A percentile compares a stretch with the other conserved stretches of the same genome.
Evolutionary conservation across 35 echinoderm and acorn worm species (phyloP).

Genomic region (Ophiothrix spiculata): DNA sequence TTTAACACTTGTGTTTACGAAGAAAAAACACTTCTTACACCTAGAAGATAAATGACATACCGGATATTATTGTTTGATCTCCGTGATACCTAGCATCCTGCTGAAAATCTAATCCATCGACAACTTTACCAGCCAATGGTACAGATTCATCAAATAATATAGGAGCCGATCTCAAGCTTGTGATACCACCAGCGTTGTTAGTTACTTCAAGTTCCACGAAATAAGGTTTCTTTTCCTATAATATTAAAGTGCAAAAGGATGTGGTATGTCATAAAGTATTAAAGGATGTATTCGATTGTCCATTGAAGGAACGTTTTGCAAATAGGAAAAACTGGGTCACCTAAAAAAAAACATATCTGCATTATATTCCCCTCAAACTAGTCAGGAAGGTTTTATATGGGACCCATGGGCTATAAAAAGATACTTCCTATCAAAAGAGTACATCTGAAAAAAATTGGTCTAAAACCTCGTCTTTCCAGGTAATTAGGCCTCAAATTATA

Average conservation of each 20-base stretch:
- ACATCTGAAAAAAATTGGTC: too few species aligned
- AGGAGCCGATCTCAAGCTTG: neutral
- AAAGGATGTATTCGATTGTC: neutral
- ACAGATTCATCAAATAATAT: conserved; percentile 26
- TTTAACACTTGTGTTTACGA: neutral
- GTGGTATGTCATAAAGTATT: neutral
- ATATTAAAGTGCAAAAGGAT: neutral
- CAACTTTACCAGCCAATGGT: conserved; percentile 22
- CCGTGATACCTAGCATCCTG: neutral
- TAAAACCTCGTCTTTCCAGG: too few species aligned
- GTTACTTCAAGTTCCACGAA: conserved; percentile 30
- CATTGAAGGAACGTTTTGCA: neutral
- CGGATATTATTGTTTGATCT: conserved; percentile 8
- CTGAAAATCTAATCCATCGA: conserved; percentile 38
- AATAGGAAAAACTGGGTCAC: neutral
- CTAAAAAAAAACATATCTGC: neutral
- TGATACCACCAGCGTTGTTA: conserved; percentile 28
- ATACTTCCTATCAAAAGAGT: too few species aligned
- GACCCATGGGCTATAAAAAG: too few species aligned
- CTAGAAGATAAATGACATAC: neutral
- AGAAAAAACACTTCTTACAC: neutral
- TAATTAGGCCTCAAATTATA: neutral
- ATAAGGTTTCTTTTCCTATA: conserved; percentile 19
- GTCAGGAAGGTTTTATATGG: neutral
- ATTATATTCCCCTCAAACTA: neutral